Conservation (phyloP, 2,888 invertebrate genomes). For the Didymodactylos carnosus region DNA sequence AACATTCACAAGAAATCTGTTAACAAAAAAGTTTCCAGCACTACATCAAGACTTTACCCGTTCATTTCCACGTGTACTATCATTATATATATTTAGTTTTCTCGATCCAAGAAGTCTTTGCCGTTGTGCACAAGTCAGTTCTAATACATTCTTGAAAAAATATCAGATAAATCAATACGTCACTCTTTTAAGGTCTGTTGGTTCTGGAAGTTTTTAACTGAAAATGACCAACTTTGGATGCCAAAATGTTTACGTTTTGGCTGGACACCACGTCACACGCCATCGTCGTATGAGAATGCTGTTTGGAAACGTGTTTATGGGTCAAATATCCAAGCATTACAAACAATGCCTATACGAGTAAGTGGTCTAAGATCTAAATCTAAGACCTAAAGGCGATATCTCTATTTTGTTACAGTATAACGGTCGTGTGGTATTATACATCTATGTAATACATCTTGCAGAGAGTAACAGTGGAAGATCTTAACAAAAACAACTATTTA, state of each 20-base stretch:
- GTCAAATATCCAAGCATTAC: constrained; percentile 23
- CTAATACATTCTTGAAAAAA: no score
- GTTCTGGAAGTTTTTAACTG: constrained; percentile 32
- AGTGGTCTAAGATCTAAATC: no score
- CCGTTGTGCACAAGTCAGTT: constrained; percentile 24
- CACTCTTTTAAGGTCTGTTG: constrained; percentile 26
- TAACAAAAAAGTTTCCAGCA: constrained; percentile 22
- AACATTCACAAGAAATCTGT: constrained; percentile 23
- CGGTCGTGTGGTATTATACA: no score
- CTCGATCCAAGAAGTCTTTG: constrained; percentile 30
- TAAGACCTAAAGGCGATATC: no score
- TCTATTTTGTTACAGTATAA: no score
- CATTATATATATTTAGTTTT: constrained; percentile 29
- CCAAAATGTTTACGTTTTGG: constrained; percentile 32
- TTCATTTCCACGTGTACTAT: constrained; percentile 27
- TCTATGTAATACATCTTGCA: no score
- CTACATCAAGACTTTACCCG: constrained; percentile 26
- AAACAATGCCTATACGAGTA: constrained; percentile 7
- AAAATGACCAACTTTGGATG: constrained; percentile 34
- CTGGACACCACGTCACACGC: constrained; percentile 29
- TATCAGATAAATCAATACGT: background rate
- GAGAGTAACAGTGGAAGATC: no score
- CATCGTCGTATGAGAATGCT: constrained; percentile 28
- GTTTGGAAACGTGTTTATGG: constrained; percentile 33
- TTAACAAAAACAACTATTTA: no score